phyloP scores from a whole-genome alignment of 2,888 invertebrate species.

The Diaprepes abbreviatus region DNA sequence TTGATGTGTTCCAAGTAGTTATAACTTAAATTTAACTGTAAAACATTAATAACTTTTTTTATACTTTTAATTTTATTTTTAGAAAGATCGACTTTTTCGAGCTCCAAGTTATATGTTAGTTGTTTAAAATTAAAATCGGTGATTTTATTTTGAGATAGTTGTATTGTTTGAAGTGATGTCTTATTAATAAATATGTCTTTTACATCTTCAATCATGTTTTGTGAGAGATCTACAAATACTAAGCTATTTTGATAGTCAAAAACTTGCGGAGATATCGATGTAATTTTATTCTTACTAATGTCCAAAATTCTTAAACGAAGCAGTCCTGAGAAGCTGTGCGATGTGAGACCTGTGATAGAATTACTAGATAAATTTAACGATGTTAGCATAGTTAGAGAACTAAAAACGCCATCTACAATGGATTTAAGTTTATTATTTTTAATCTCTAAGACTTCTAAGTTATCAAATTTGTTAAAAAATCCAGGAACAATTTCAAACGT shows the following conservation, averaged over 20 bases:
- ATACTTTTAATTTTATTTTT: slow-evolving; percentile 1
- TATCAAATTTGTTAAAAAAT: not conserved
- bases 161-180: not conserved
- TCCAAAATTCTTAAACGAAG: not conserved
- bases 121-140: not conserved
- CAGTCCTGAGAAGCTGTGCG: not conserved
- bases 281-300: not conserved
- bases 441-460: not conserved
- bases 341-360: not conserved
- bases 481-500: not conserved
- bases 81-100: not conserved
- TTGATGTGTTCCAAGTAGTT: not conserved
- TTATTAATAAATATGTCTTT: not conserved
- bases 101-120: not conserved
- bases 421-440: not conserved
- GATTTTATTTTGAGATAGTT: not conserved
- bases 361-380: not conserved
- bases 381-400: not conserved
- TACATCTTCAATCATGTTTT: not conserved
- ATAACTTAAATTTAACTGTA: not conserved
- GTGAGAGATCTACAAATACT: not conserved
- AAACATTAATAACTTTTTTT: not conserved
- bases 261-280: not conserved
- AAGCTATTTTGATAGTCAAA: not conserved
- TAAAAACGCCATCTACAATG: not conserved